These are phyloP conservation scores for Paracentrotus lividus DNA, from an alignment of 53 echinoderm and acorn worm species.

Conservation along the genomic window DNA sequence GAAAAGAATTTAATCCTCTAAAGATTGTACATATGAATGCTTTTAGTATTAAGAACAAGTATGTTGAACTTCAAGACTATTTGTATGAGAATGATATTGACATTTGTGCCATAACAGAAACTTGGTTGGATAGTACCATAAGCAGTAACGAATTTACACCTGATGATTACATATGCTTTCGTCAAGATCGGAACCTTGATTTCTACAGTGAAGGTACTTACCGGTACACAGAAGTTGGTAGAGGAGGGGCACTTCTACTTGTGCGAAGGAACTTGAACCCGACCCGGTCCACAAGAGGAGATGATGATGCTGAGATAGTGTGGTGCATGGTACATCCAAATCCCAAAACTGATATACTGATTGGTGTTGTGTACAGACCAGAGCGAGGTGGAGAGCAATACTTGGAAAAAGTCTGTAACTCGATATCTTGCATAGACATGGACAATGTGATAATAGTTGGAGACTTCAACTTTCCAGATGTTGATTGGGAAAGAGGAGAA, in stretches of 20 bases:
- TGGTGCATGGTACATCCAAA: slow-evolving; percentile 49
- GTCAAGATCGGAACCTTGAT: neutral
- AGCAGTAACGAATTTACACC: neutral
- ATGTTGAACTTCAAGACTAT: neutral
- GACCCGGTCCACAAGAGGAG: neutral
- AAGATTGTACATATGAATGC: too few species aligned
- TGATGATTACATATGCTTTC: neutral
- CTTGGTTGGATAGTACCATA: neutral
- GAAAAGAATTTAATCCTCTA: too few species aligned
- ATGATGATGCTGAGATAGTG: slow-evolving; percentile 34
- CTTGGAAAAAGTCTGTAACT: slow-evolving; percentile 46
- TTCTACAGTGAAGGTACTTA: slow-evolving; percentile 49
- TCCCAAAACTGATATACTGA: slow-evolving; percentile 6
- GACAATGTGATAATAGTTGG: slow-evolving; percentile 67
- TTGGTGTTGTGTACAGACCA: slow-evolving; percentile 64
- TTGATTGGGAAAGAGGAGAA: slow-evolving; percentile 57
- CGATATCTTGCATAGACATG: slow-evolving; percentile 20
- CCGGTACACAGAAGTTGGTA: slow-evolving; percentile 2
- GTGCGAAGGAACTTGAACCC: neutral
- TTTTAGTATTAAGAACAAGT: too few species aligned
- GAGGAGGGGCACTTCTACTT: slow-evolving; percentile 60
- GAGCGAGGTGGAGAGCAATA: slow-evolving; percentile 60
- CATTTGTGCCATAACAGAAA: neutral
- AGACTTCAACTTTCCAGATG: slow-evolving; percentile 69
- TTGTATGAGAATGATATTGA: neutral